phyloP scores from a whole-genome alignment of 2,113 vertebrate species.

The Greenwoodochromis staneri region DNA sequence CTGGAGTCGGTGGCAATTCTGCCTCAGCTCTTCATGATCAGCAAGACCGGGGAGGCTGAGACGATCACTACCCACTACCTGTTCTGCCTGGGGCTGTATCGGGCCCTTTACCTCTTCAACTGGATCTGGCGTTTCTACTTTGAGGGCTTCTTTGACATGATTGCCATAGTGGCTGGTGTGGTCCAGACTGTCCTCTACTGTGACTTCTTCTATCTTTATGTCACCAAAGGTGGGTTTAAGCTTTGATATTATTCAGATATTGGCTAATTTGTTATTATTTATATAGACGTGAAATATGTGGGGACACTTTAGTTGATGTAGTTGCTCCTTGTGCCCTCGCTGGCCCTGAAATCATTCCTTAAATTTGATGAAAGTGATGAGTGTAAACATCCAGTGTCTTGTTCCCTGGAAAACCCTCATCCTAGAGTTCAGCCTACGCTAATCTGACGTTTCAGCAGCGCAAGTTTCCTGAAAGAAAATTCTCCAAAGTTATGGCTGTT shows the following conservation, averaged over 20 bases:
- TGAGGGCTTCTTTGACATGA: slow-evolving; percentile 98
- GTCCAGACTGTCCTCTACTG: slow-evolving; percentile 98
- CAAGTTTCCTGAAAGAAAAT: not conserved
- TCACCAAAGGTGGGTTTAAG: slow-evolving; percentile 88
- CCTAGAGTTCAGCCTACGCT: not conserved
- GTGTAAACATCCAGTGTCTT: not conserved
- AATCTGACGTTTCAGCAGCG: not conserved
- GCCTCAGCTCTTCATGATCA: slow-evolving; percentile 98
- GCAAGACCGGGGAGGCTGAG: slow-evolving; percentile 97
- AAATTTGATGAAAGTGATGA: not conserved
- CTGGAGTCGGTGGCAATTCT: slow-evolving; percentile 97
- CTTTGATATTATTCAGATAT: not conserved
- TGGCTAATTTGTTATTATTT: not conserved
- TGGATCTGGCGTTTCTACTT: slow-evolving; percentile 99
- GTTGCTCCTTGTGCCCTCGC: not conserved
- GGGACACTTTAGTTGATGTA: not conserved
- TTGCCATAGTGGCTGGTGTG: slow-evolving; percentile 93
- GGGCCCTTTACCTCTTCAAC: slow-evolving; percentile 94
- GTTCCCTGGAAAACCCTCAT: not conserved
- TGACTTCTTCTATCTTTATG: slow-evolving; percentile 99
- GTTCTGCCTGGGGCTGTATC: slow-evolving; percentile 94
- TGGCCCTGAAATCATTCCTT: not conserved
- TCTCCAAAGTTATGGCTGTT: not conserved
- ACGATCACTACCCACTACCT: slow-evolving; percentile 99
- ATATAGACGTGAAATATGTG: not conserved